Evolutionary conservation across 1,140 invertebrate species (phyloP).

Genomic region (Notospermus geniculatus): DNA sequence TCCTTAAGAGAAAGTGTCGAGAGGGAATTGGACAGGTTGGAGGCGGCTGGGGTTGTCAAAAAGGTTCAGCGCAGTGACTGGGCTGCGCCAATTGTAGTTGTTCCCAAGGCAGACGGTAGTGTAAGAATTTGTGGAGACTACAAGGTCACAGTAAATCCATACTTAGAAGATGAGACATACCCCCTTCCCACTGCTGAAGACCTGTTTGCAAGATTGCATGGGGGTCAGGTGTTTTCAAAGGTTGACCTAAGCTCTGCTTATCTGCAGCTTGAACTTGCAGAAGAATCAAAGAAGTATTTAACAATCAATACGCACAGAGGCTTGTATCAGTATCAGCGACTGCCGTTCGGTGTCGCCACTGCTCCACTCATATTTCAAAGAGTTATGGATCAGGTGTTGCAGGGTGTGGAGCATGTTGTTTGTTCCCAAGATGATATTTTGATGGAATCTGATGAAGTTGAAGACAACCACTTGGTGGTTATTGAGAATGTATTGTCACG

Average conservation of each 20-base stretch:
- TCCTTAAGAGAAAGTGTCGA: slow-evolving; percentile 48
- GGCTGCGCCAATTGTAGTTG: slow-evolving; percentile 30
- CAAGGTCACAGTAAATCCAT: slow-evolving; percentile 38
- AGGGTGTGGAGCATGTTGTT: not conserved
- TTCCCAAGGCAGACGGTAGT: slow-evolving; percentile 24
- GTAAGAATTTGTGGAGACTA: slow-evolving; percentile 38
- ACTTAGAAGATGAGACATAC: slow-evolving; percentile 9
- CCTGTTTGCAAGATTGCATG: not conserved
- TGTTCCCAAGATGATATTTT: not conserved
- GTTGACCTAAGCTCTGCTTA: slow-evolving; percentile 28
- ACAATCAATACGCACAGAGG: no score
- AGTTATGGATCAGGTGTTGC: no score
- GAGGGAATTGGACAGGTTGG: slow-evolving; percentile 47
- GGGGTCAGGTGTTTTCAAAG: slow-evolving; percentile 19
- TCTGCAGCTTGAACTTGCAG: slow-evolving; percentile 25
- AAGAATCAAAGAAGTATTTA: no score
- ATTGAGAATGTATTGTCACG: not conserved
- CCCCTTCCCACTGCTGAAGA: not conserved
- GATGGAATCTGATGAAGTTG: not conserved
- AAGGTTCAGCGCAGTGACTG: slow-evolving; percentile 45
- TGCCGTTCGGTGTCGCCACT: not conserved
- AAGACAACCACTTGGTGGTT: slow-evolving; percentile 5
- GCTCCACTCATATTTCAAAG: not conserved
- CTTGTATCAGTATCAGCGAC: no score
- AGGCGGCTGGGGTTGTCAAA: slow-evolving; percentile 45